Evolutionary conservation across 2,797 vertebrate species (phyloP), one percentile per base, ranked within the genome.

Genomic region (Gobionotothen gibberifrons): DNA sequence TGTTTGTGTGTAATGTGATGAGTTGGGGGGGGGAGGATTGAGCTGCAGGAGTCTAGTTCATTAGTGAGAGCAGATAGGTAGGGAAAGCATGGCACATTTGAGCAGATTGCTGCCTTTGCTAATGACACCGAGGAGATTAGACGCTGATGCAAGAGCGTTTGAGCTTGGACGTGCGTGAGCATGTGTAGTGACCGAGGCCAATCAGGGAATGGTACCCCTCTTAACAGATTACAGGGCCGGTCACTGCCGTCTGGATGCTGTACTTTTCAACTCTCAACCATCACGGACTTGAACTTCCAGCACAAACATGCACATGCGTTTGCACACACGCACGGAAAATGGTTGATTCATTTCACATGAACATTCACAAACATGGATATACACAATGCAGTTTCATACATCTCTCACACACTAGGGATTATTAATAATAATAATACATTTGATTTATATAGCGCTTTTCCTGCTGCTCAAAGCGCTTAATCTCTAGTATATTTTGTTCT

Each of bases 71-170:
- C 68, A 65, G 82, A 82, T 69, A 69, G 83, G 76, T 61, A 73
- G 72, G 29, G 68, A 65, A 26, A 72, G 73, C 76, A 69, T 54
- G 73, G 75, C 78, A 79, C 48, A 14, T 81, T 86, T 78, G 65
- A 82, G 82, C 82, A 85, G 79, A 79, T 88, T 86, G 81, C 74
- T 88, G 76, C 76, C 68, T 84, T 79, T 78, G 62, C 79, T 89
- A 84, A 87, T 83, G 83, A 86, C 74, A 83, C 73, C 8, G 15
- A 62, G 62, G 72, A 83, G 82, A 90, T 90, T 89, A 89, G 66
- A 84, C 15, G 69, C 51, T 52, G 54, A 79, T 80, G 64, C 67
- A n/a, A 21, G 12, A 69, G 47, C 9, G 26, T 79, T 66, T 66
- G 75, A 69, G 58, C 46, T 47, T n/a, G 60, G 29, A 57, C 3